Conservation (phyloP, 2,113 vertebrate species). For the Lutjanus erythropterus region DNA sequence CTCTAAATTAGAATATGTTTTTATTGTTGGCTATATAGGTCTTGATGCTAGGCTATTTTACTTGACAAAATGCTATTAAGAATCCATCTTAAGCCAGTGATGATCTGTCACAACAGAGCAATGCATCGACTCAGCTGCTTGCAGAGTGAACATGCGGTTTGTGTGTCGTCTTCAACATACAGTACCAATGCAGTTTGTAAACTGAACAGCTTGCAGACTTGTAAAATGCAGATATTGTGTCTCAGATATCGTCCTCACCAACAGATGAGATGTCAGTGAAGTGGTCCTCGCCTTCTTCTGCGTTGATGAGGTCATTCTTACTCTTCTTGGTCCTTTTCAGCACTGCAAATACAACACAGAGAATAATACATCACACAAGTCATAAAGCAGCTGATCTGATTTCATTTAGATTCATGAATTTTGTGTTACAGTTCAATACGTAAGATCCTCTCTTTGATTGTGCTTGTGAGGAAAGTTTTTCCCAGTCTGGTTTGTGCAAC, state of each 20-base stretch:
- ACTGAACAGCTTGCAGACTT: background rate
- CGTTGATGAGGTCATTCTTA: conserved; percentile 95
- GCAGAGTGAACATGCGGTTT: background rate
- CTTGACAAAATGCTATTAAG: background rate
- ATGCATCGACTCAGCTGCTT: background rate
- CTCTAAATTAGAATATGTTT: background rate
- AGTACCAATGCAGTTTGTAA: background rate
- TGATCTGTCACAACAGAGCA: background rate
- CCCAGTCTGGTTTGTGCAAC: too few species aligned
- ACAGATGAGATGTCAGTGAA: conserved; percentile 96
- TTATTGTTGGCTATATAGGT: background rate
- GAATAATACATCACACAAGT: background rate
- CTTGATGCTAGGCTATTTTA: background rate
- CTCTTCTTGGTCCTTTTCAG: conserved; percentile 96
- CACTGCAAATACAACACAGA: conserved; percentile 80
- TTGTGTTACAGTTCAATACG: background rate
- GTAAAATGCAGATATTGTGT: conserved; percentile 12
- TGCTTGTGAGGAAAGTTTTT: too few species aligned
- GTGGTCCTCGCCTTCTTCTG: conserved; percentile 96
- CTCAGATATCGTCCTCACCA: conserved; percentile 86
- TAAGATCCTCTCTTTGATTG: background rate
- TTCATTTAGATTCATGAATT: background rate
- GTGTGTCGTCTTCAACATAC: background rate
- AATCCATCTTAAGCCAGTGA: too few species aligned
- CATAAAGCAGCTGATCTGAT: background rate